phyloP scores from a whole-genome alignment of 2,888 invertebrate species.

The Esperia sulphurella region DNA sequence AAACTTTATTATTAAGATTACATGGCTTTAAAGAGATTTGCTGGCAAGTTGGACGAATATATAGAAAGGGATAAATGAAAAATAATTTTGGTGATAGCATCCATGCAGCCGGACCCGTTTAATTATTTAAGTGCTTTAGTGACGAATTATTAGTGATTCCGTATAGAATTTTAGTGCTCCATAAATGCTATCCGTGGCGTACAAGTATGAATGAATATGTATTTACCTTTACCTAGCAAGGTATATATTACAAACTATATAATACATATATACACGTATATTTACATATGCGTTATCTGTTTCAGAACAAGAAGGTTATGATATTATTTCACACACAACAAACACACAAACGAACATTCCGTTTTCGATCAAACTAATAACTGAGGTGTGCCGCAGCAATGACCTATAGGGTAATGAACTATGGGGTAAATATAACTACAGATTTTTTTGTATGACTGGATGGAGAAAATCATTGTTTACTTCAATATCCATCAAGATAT shows the following conservation, averaged over 20 bases:
- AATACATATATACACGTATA: slow-evolving; percentile 6
- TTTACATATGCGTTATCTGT: slow-evolving; percentile 1
- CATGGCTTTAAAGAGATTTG: neutral
- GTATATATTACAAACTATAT: neutral
- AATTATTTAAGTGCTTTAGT: neutral
- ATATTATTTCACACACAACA: slow-evolving; percentile 8
- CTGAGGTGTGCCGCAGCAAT: no score
- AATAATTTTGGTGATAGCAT: slow-evolving; percentile 10
- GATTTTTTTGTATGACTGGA: no score
- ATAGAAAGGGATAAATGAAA: neutral
- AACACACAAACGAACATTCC: slow-evolving; percentile 13
- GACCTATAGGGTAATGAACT: no score
- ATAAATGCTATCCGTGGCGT: slow-evolving; percentile 12
- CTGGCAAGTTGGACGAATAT: neutral
- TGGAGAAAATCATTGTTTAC: no score
- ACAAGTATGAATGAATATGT: neutral
- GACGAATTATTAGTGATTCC: neutral
- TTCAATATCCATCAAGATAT: no score
- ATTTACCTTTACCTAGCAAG: neutral
- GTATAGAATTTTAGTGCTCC: slow-evolving; percentile 1
- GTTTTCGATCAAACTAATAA: neutral
- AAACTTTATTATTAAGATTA: no score
- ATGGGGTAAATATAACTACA: no score
- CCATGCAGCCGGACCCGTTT: slow-evolving; percentile 7
- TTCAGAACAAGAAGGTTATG: neutral